A percentile compares a stretch with the other conserved stretches of the same genome.
phyloP scores from a whole-genome alignment of 2,113 vertebrate genomes.

The Thomomys bottae region DNA sequence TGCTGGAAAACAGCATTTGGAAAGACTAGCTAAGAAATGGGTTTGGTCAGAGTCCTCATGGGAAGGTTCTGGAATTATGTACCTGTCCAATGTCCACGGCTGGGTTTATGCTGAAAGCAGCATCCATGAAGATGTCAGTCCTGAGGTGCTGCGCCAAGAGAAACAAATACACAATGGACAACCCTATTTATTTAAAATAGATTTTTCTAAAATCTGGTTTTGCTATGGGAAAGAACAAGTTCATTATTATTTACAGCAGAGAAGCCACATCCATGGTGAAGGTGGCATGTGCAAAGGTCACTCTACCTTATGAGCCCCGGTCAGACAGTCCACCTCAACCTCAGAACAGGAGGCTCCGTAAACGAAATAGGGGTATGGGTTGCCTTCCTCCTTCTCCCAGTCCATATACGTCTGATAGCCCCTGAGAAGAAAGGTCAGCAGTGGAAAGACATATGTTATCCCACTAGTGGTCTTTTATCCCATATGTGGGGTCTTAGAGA shows the following conservation, averaged over 20 bases:
- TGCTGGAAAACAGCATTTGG: not conserved
- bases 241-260: not conserved
- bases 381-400: slow-evolving; percentile 89
- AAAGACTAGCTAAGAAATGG: not conserved
- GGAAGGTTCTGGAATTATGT: not conserved
- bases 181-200: not conserved
- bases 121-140: slow-evolving; percentile 90
- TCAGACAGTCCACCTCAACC: slow-evolving; percentile 92
- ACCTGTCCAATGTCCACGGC: slow-evolving; percentile 93
- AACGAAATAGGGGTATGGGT: slow-evolving; percentile 84
- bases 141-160: slow-evolving; percentile 85
- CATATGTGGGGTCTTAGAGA: not conserved
- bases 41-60: not conserved
- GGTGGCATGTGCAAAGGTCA: not conserved
- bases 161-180: not conserved
- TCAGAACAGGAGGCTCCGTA: slow-evolving; percentile 88
- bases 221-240: not conserved
- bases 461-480: too few relatives aligned
- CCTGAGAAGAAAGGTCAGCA: slow-evolving; percentile 74
- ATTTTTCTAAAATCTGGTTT: not conserved
- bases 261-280: not conserved
- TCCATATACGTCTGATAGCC: slow-evolving; percentile 87
- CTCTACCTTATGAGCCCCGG: slow-evolving; percentile 89
- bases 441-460: not conserved
- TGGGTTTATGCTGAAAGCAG: slow-evolving; percentile 91